phyloP scores from a whole-genome alignment of 2,113 vertebrate species.

The Tachysurus vachellii region DNA sequence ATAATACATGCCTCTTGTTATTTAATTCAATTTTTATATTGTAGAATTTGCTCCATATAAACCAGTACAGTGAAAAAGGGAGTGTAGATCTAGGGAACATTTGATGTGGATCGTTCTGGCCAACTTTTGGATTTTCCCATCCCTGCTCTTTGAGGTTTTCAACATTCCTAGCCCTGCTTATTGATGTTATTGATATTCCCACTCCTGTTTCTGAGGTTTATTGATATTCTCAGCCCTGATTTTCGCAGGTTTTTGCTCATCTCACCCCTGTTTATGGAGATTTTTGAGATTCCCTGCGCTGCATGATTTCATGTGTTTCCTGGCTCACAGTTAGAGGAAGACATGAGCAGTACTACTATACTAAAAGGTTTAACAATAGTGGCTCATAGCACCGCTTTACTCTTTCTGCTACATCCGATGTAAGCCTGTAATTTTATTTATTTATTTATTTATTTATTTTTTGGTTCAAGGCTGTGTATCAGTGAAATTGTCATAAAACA shows the following conservation, averaged over 20 bases:
- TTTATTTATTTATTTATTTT: too few species aligned
- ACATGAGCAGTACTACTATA: neutral
- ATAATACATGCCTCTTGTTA: too few species aligned
- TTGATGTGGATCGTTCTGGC: neutral
- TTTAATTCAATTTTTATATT: neutral
- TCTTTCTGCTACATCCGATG: neutral
- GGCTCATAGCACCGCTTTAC: neutral
- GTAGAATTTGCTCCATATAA: neutral
- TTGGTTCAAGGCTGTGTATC: neutral
- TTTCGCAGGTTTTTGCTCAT: neutral
- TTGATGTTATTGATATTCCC: neutral
- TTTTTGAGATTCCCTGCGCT: neutral
- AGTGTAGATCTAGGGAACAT: neutral
- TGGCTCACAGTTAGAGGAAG: slow-evolving; percentile 10
- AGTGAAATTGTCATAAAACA: neutral
- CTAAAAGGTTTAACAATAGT: neutral
- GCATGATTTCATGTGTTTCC: neutral
- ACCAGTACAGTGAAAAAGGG: neutral
- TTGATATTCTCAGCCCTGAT: neutral
- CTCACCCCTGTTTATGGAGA: neutral
- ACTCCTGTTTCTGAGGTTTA: neutral
- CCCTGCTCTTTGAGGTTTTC: neutral
- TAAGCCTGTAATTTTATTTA: neutral
- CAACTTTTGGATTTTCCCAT: neutral
- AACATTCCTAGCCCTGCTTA: neutral